Base-by-base conservation (phyloP, 1,140 invertebrate genomes). In the Plodia interpunctella region DNA sequence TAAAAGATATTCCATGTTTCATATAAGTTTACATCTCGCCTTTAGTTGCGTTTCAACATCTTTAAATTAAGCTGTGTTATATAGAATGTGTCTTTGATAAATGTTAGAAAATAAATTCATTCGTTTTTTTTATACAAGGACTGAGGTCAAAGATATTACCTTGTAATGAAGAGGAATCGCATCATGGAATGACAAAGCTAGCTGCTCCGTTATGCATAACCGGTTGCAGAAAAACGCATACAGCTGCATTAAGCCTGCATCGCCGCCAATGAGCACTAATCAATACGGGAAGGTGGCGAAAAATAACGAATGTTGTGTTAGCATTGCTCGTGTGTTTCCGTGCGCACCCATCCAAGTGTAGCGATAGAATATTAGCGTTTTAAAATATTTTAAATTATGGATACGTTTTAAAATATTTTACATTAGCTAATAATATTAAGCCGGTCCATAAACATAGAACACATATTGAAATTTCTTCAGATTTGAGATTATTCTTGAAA, bases 221-320 rank as follows among this genome's bases (percentile, higher is more conserved):
- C 38, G 38, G 38, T 44, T 44, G 38, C 38, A 44, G 13, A 44
- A 44, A 44, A 44, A 44, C 15, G 38, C 38, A 44, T 44, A 44
- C 13, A 51, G 49, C 18, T 51, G 51, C 51, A 53, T 53, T 53
- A 53, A 53, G 19, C 49, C 20, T 18, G 20, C 51, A 53, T n/a
- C 19, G 13, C 11, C 65, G 62, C 60, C 75, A 80, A 83, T 83
- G 80, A 87, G 80, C 75, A 76, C 80, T 87, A 83, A 87, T 87
- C 83, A 84, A 87, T 86, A 86, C 74, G 64, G 53, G 71, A 70
- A 79, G 79, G 80, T 79, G 83, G 78, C 78, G 83, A 86, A 86
- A 86, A 86, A 86, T 83, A 83, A 86, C 80, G 82, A 78, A 78
- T 79, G 72, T 81, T 78, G 77, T 81, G 77, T 80, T 83, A 79